These are phyloP conservation scores for Falco concolor DNA, from an alignment of 2,797 vertebrate species.

Conservation along the genomic window DNA sequence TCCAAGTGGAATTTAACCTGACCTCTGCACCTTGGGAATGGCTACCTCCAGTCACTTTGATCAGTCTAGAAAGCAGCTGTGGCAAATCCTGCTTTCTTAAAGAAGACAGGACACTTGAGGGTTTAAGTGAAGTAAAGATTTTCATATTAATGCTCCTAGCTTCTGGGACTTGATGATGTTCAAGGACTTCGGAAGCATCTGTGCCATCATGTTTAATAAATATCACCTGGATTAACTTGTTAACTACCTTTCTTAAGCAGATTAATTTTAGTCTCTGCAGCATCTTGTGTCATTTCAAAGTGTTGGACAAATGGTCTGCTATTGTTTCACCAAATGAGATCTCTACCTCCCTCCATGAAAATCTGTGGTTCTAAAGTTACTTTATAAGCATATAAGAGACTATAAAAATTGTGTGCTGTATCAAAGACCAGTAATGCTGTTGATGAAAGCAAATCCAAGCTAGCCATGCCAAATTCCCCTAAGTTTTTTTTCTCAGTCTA, in stretches of 20 bases:
- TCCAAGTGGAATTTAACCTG: background rate
- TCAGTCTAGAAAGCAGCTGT: background rate
- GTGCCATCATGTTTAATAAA: background rate
- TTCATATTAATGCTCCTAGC: background rate
- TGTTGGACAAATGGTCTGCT: background rate
- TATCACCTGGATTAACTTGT: background rate
- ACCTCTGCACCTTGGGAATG: background rate
- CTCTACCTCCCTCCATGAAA: background rate
- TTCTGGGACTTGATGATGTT: background rate
- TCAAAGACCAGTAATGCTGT: background rate
- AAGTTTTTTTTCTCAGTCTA: background rate
- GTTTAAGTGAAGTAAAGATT: background rate
- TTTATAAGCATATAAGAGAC: background rate
- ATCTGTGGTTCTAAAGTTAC: background rate
- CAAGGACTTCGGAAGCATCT: background rate
- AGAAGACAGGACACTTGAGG: background rate
- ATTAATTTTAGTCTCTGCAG: background rate
- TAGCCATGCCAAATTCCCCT: background rate
- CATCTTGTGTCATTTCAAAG: background rate
- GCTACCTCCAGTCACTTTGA: background rate
- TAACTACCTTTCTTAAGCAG: background rate
- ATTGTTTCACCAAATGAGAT: background rate
- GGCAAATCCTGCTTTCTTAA: background rate
- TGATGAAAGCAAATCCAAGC: background rate
- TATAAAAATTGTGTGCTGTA: background rate